A percentile compares a stretch with the other conserved stretches of the same genome.
These are phyloP conservation scores for Ctenopoma kingsleyae DNA, from an alignment of 2,797 vertebrate genomes.

Conservation along the genomic window DNA sequence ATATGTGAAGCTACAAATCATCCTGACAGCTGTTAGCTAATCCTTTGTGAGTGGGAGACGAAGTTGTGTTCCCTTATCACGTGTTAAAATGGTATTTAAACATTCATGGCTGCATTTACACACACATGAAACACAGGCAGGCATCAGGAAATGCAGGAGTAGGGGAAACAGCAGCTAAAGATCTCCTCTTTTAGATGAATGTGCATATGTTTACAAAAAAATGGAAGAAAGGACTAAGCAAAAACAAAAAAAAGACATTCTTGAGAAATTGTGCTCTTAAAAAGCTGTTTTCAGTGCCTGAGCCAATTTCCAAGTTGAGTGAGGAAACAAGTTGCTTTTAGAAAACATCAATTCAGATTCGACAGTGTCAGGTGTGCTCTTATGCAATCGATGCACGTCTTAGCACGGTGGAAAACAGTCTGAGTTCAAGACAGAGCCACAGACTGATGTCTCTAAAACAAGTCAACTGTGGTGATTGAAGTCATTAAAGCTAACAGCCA, in stretches of 20 bases:
- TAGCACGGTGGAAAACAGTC: slow-evolving; percentile 24
- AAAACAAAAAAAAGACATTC: background rate
- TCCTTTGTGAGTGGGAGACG: slow-evolving; percentile 14
- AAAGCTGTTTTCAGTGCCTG: slow-evolving; percentile 11
- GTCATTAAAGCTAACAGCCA: slow-evolving; percentile 58
- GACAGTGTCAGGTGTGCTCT: slow-evolving; percentile 25
- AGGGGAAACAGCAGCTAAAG: background rate
- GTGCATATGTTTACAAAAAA: background rate
- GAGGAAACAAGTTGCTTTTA: slow-evolving; percentile 21
- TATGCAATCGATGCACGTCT: slow-evolving; percentile 41
- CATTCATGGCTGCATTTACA: background rate
- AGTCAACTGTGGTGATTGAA: slow-evolving; percentile 64
- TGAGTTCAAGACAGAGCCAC: slow-evolving; percentile 29
- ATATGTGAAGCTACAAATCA: slow-evolving; percentile 42
- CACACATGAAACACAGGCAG: background rate
- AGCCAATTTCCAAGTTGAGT: slow-evolving; percentile 14
- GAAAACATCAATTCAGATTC: slow-evolving; percentile 35
- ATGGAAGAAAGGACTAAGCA: background rate
- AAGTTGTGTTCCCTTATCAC: slow-evolving; percentile 4
- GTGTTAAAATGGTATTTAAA: slow-evolving; percentile 24
- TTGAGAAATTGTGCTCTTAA: slow-evolving; percentile 7
- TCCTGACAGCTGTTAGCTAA: slow-evolving; percentile 34
- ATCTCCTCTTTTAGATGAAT: slow-evolving; percentile 10
- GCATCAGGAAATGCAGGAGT: background rate
- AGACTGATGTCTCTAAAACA: slow-evolving; percentile 50